Percentiles rank a stretch among this genome's conserved stretches.
phyloP scores from a whole-genome alignment of 2,888 invertebrate genomes.

The Aelia acuminata region DNA sequence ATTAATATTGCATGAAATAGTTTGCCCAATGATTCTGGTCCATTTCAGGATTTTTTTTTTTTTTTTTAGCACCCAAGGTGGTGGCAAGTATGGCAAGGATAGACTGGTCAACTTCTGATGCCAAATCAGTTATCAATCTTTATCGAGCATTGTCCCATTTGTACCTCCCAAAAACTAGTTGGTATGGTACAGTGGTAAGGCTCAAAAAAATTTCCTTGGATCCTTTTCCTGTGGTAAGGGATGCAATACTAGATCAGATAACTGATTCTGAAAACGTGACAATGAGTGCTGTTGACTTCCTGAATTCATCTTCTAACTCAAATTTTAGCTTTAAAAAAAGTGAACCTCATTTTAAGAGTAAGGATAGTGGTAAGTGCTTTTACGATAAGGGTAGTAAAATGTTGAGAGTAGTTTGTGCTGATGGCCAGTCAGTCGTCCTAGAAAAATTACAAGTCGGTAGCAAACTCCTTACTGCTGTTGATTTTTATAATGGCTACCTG shows the following conservation, averaged over 20 bases:
- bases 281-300: constrained; percentile 64
- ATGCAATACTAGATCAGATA: background rate
- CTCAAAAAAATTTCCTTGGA: constrained; percentile 74
- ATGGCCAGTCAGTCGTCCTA: constrained; percentile 77
- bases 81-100: constrained; percentile 75
- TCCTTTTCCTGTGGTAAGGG: constrained; percentile 62
- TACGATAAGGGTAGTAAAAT: constrained; percentile 75
- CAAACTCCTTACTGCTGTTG: constrained; percentile 81
- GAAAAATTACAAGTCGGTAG: constrained; percentile 77
- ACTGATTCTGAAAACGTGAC: constrained; percentile 4
- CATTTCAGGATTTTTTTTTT: constrained; percentile 67
- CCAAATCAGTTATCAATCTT: constrained; percentile 78
- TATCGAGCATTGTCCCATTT: constrained; percentile 79
- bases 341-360: background rate
- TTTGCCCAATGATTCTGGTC: background rate
- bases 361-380: constrained; percentile 52
- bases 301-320: constrained; percentile 65
- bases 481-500: constrained; percentile 91
- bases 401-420: constrained; percentile 78
- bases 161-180: constrained; percentile 76
- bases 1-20: background rate
- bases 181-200: constrained; percentile 76
- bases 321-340: constrained; percentile 59
- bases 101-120: constrained; percentile 77
- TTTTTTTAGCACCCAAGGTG: constrained; percentile 82